Conservation (phyloP, 1,140 invertebrate genomes). For the Eubasilissa regina region DNA sequence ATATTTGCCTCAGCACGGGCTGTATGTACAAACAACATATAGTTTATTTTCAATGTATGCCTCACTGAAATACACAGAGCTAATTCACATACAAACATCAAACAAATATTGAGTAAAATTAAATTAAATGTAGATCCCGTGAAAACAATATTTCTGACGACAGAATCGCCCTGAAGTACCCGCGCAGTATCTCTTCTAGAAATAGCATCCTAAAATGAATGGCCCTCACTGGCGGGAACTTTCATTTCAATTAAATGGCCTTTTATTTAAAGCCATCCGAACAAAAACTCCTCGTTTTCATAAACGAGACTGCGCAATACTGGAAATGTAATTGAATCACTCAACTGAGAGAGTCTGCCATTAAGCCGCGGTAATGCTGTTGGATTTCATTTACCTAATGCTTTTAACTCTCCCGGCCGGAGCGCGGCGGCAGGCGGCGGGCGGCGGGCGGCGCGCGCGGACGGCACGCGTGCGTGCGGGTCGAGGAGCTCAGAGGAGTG, state of each 20-base stretch:
- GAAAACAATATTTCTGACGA: too few species aligned
- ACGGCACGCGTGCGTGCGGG: slow-evolving; percentile 16
- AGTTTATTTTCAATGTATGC: too few species aligned
- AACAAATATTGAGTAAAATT: too few species aligned
- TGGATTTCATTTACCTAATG: slow-evolving; percentile 53
- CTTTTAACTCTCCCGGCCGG: slow-evolving; percentile 40
- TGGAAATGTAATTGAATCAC: slow-evolving; percentile 43
- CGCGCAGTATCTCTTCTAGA: too few species aligned
- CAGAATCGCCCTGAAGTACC: not conserved
- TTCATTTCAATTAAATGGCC: slow-evolving; percentile 17
- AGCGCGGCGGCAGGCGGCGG: not conserved
- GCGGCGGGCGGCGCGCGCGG: slow-evolving; percentile 10
- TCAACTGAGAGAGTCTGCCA: slow-evolving; percentile 28
- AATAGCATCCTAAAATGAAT: not conserved
- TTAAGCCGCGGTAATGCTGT: slow-evolving; percentile 29
- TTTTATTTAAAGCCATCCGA: slow-evolving; percentile 30
- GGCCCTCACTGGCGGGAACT: not conserved
- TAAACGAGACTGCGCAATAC: slow-evolving; percentile 34
- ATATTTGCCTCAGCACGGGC: too few species aligned
- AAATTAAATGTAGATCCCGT: not conserved
- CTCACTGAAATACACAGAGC: too few species aligned
- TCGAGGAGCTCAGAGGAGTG: not conserved
- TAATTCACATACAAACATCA: too few species aligned
- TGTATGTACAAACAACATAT: too few species aligned
- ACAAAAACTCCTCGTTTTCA: slow-evolving; percentile 19